phyloP scores from a whole-genome alignment of 2,888 invertebrate species.

The Himalopsyche kuldschensis region DNA sequence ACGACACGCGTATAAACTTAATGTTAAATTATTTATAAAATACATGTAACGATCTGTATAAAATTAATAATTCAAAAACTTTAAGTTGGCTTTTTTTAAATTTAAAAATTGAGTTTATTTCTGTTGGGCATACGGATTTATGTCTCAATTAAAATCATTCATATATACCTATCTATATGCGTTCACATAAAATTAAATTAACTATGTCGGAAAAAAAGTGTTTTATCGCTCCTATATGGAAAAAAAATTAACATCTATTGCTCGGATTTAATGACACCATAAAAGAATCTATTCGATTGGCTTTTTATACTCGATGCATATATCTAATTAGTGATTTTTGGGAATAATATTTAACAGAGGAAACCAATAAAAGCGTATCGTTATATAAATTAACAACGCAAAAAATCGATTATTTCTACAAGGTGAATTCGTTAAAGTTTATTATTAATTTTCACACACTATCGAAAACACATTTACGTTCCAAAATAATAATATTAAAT shows the following conservation, averaged over 20 bases:
- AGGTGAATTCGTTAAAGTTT: neutral
- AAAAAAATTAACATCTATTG: neutral
- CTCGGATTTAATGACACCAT: neutral
- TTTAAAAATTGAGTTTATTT: neutral
- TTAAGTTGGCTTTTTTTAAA: neutral
- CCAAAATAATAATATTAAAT: no score
- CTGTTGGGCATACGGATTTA: neutral
- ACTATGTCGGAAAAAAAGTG: neutral
- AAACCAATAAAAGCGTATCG: neutral
- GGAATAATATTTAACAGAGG: neutral
- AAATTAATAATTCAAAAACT: neutral
- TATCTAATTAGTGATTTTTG: neutral
- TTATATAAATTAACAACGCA: neutral
- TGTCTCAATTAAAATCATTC: neutral
- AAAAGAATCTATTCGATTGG: neutral
- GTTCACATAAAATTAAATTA: neutral
- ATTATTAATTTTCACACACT: neutral
- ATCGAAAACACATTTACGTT: neutral
- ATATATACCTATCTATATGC: neutral
- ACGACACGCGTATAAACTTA: neutral
- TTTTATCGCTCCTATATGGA: neutral
- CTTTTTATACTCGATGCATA: neutral
- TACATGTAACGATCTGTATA: neutral
- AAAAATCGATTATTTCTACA: neutral
- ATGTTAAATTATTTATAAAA: neutral